Evolutionary conservation across 2,113 vertebrate genomes (phyloP).

Genomic region (Sorex araneus): DNA sequence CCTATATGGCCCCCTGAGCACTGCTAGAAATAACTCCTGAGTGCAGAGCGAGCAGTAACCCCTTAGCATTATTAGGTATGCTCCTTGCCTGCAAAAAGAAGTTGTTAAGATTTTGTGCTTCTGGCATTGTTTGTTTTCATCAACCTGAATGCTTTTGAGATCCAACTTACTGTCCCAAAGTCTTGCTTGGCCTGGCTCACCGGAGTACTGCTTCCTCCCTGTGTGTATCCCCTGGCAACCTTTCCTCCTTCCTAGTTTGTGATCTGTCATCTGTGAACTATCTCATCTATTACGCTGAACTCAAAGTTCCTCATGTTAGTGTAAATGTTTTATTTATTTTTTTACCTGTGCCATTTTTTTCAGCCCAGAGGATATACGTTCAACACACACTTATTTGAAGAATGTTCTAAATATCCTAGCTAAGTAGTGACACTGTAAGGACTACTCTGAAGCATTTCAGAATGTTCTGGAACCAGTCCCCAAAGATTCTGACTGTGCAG

Average conservation of each 20-base stretch:
- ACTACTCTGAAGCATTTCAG: not conserved
- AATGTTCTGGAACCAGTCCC: not conserved
- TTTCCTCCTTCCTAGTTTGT: not conserved
- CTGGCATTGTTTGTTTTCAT: not conserved
- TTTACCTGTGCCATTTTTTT: not conserved
- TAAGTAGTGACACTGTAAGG: not conserved
- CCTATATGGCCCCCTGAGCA: no score
- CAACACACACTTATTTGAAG: not conserved
- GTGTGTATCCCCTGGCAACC: rapidly evolving
- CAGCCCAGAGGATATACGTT: not conserved
- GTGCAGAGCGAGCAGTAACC: no score
- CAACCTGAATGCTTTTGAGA: not conserved
- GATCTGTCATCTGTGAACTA: not conserved
- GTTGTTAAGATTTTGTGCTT: not conserved
- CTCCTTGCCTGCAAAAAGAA: no score
- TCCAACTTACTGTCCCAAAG: not conserved
- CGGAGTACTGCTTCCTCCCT: rapidly evolving
- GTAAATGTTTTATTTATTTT: not conserved
- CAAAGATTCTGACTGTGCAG: not conserved
- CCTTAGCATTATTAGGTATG: no score
- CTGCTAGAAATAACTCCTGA: no score
- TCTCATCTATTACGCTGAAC: not conserved
- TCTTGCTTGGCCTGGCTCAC: not conserved
- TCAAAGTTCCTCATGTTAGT: not conserved
- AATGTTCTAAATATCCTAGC: not conserved